Base-by-base conservation (phyloP, 2,888 invertebrate genomes). In the Ptychoptera albimana region DNA sequence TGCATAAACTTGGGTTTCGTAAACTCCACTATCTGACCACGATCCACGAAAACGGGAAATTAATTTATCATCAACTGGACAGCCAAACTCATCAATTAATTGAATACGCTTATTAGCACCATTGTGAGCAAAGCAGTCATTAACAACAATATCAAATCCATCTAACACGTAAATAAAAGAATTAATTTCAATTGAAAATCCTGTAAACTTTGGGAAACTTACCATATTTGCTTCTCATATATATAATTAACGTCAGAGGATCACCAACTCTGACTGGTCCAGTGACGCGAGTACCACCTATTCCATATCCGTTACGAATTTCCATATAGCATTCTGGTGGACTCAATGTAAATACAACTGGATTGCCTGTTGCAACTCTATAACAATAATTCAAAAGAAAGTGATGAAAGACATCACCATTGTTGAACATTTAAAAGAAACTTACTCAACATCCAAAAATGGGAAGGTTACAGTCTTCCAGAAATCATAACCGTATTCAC, bases 261-360 rank as follows among this genome's bases (percentile, higher is more conserved):
- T 92, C 92, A 1, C 92, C 92, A 14, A 92, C 91, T 6, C 89
- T 74, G 34, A 92, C 91, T 2, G 92, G 89, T 5, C 89, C 89
- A 1, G 85, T 77, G 1, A 91, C 86, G 43, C 89, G 68, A 37
- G 82, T 82, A 40, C 92, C 91, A 31, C 76, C 75, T 8, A 87
- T 85, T 11, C 89, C 88, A 62, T 89, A 92, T 15, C 92, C 92
- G 52, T 87, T 80, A 50, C 89, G 73, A 56, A 92, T 91, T 70
- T 92, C 92, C 92, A 92, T 92, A 68, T 91, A 89, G 60, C 91
- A 92, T 63, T 92, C 91, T 0, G 92, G 92, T 1, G 92, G 92
- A 50, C 87, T 87, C 43, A 92, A 69, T 1, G 91, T 91, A 59
- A 92, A 92, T 35, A 91, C 86, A 13, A 92, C 88, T 12, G 92